Evolutionary conservation across 2,797 vertebrate species (phyloP).

Genomic region (Acanthurus leucopareius): DNA sequence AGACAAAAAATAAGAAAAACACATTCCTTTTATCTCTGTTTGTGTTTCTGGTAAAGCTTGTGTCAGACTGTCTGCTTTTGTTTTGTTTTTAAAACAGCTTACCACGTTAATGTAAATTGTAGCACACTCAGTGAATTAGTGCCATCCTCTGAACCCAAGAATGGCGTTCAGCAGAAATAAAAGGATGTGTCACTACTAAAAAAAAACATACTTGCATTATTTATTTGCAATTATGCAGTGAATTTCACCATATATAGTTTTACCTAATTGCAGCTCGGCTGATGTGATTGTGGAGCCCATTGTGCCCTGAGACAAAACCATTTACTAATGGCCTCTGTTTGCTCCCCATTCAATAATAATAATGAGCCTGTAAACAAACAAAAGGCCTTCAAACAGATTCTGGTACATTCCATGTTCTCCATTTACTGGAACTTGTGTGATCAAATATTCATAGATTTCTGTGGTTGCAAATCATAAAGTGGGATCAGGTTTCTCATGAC

Average conservation of each 20-base stretch:
- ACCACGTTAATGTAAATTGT: constrained; percentile 37
- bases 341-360: constrained; percentile 57
- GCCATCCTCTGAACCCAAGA: constrained; percentile 10
- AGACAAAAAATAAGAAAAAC: background rate
- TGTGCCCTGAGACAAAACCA: constrained; percentile 43
- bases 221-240: constrained; percentile 38
- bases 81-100: constrained; percentile 14
- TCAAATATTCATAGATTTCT: constrained; percentile 76
- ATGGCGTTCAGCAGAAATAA: constrained; percentile 41
- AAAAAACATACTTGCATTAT: constrained; percentile 30
- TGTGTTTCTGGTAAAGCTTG: constrained; percentile 3
- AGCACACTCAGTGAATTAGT: constrained; percentile 29
- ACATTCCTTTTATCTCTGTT: constrained; percentile 7
- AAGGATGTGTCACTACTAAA: constrained; percentile 14
- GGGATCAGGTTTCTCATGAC: constrained; percentile 42
- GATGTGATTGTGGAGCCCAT: background rate
- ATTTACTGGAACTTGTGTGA: constrained; percentile 62
- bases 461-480: constrained; percentile 47
- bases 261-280: constrained; percentile 13
- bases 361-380: constrained; percentile 68
- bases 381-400: constrained; percentile 47
- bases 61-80: background rate
- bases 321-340: constrained; percentile 53
- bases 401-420: constrained; percentile 47
- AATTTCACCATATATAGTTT: constrained; percentile 32